A percentile compares a stretch with the other conserved stretches of the same genome.
Conservation (phyloP, 2,113 vertebrate genomes). For the Blennius ocellaris region DNA sequence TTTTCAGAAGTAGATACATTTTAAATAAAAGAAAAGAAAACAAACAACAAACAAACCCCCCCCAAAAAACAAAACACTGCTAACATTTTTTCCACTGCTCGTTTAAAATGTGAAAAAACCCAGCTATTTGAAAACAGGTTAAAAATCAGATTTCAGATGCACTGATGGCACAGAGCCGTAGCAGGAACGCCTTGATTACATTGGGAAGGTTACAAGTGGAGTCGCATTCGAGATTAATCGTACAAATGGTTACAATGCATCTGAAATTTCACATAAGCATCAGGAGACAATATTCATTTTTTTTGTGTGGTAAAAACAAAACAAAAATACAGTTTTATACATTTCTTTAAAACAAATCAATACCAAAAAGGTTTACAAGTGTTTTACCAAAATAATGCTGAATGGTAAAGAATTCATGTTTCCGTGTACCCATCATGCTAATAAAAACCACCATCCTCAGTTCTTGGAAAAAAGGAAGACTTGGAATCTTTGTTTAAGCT, state of each 20-base stretch:
- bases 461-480: conserved; percentile 91
- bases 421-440: conserved; percentile 86
- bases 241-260: conserved; percentile 85
- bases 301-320: conserved; percentile 63
- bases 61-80: neutral
- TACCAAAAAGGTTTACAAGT: conserved; percentile 76
- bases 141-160: conserved; percentile 74
- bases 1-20: conserved; percentile 65
- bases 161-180: conserved; percentile 39
- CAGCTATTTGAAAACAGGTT: conserved; percentile 61
- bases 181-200: conserved; percentile 11
- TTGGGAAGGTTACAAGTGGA: conserved; percentile 29
- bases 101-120: conserved; percentile 53
- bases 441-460: conserved; percentile 86
- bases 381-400: conserved; percentile 61
- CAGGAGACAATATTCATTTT: conserved; percentile 87
- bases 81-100: conserved; percentile 55
- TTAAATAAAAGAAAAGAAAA: conserved; percentile 21
- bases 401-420: conserved; percentile 67
- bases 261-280: conserved; percentile 88
- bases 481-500: conserved; percentile 97
- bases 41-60: too few species aligned
- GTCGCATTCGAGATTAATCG: neutral
- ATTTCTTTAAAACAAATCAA: conserved; percentile 79
- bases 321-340: conserved; percentile 79